These are phyloP conservation scores for Andrena bucephala DNA, from an alignment of 2,888 invertebrate genomes.

Conservation along the genomic window DNA sequence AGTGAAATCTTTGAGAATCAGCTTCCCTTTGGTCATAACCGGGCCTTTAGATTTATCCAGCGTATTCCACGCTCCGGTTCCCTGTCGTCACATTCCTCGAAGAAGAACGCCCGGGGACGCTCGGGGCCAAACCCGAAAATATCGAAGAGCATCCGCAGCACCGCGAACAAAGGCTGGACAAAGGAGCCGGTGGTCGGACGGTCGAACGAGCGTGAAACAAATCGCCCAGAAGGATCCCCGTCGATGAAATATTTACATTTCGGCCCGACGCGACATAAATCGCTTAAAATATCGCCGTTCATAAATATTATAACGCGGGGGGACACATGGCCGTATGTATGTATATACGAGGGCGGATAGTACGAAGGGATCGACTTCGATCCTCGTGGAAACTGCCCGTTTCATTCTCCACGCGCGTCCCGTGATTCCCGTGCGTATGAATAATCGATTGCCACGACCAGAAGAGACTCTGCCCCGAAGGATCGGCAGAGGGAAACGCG, in stretches of 20 bases:
- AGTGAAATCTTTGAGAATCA: neutral
- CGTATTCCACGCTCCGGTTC: neutral
- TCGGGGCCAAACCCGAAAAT: neutral
- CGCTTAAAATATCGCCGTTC: slow-evolving; percentile 24
- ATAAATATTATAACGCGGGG: slow-evolving; percentile 15
- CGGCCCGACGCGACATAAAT: neutral
- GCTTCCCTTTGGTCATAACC: no score
- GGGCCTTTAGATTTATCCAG: neutral
- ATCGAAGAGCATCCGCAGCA: neutral
- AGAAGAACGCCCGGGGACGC: neutral
- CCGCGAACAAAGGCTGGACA: neutral
- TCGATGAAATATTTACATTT: slow-evolving; percentile 13
- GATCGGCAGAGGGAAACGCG: neutral
- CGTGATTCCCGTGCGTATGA: slow-evolving; percentile 54
- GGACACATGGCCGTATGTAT: neutral
- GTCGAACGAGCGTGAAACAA: neutral
- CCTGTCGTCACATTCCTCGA: neutral
- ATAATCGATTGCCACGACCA: slow-evolving; percentile 58
- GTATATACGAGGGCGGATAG: neutral
- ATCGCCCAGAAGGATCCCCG: neutral
- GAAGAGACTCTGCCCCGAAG: neutral
- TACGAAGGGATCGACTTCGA: neutral
- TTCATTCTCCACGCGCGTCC: slow-evolving; percentile 20
- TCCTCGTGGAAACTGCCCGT: slow-evolving; percentile 31
- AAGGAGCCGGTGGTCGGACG: neutral